A percentile compares a stretch with the other conserved stretches of the same genome.
phyloP scores from a whole-genome alignment of 1,140 invertebrate genomes.

The Lepeophtheirus salmonis region DNA sequence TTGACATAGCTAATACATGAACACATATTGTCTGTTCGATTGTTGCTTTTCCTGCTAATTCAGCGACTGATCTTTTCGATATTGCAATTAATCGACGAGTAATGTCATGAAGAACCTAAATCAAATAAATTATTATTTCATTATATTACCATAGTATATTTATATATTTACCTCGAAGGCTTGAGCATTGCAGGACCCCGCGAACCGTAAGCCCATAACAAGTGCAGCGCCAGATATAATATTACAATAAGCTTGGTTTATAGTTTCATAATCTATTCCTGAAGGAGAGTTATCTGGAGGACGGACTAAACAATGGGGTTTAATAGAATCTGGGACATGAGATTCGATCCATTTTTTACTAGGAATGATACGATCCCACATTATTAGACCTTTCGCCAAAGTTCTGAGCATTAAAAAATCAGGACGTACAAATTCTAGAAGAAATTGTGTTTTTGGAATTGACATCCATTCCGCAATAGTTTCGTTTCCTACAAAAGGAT shows the following conservation, averaged over 20 bases:
- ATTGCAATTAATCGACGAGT: slow-evolving; percentile 16
- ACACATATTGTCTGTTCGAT: slow-evolving; percentile 74
- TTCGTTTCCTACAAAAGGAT: slow-evolving; percentile 15
- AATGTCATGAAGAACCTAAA: slow-evolving; percentile 1
- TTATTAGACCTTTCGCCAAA: slow-evolving; percentile 54
- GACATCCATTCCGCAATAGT: slow-evolving; percentile 75
- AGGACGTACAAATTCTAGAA: slow-evolving; percentile 76
- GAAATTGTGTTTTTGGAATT: slow-evolving; percentile 67
- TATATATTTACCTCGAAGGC: slow-evolving; percentile 58
- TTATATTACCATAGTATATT: not conserved
- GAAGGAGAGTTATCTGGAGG: slow-evolving; percentile 37
- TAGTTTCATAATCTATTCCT: slow-evolving; percentile 75
- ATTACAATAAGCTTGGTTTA: slow-evolving; percentile 91
- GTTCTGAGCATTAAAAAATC: slow-evolving; percentile 73
- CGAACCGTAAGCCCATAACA: slow-evolving; percentile 77
- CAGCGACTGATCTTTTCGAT: slow-evolving; percentile 36
- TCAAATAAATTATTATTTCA: not conserved
- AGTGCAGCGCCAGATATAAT: slow-evolving; percentile 84
- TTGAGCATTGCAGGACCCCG: slow-evolving; percentile 63
- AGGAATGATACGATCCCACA: slow-evolving; percentile 67
- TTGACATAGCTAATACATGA: slow-evolving; percentile 53
- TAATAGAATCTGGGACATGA: slow-evolving; percentile 55
- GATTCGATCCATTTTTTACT: slow-evolving; percentile 61
- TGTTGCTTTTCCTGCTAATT: slow-evolving; percentile 68
- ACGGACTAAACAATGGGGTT: slow-evolving; percentile 45